Evolutionary conservation across 2,888 invertebrate genomes (phyloP), one percentile per base, ranked within the genome.

Genomic region (Nymphalis c-album): DNA sequence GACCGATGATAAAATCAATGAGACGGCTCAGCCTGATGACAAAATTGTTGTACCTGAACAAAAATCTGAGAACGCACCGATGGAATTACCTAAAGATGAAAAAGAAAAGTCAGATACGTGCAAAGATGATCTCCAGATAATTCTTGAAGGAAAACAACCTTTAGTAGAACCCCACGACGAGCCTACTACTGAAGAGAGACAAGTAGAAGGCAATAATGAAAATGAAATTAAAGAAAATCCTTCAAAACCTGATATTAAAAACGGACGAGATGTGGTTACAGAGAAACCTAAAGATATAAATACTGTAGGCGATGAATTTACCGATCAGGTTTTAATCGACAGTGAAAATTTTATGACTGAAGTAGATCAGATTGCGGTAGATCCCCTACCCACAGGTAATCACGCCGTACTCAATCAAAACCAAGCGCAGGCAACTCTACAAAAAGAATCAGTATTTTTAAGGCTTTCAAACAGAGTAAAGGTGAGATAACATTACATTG

Each of bases 401-500:
- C 82, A 76, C 2, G 72, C 80, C 2, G 69, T 80, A 40, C 81
- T 77, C 18, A 87, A 79, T 67, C 87, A 90, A 66, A 86, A 87
- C 68, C 89, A 84, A 73, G 85, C 80, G 16, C 88, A 86, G 73
- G 78, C 82, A 40, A 85, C 86, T 22, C 83, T 92, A 68, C 97
- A 97, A 80, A 98, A 98, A 78, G 98, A 99, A 86, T 98, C 98
- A 10, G 97, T 99, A n/a, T 98, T 99, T 85, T 94, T 99, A 82
- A 94, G 99, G 75, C 94, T 99, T 68, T 98, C 97, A 69, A 99
- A 99, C 87, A 95, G 98, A 81, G 98, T 99, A 67, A 98, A 98
- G 95, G 97, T 97, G 81, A 83, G 89, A 64, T 63, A 58, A 50
- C 10, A 50, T 53, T 22, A 63, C 16, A 58, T 68, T 50, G 10